phyloP scores from a whole-genome alignment of 1,140 invertebrate genomes.

The Drosophila miranda region DNA sequence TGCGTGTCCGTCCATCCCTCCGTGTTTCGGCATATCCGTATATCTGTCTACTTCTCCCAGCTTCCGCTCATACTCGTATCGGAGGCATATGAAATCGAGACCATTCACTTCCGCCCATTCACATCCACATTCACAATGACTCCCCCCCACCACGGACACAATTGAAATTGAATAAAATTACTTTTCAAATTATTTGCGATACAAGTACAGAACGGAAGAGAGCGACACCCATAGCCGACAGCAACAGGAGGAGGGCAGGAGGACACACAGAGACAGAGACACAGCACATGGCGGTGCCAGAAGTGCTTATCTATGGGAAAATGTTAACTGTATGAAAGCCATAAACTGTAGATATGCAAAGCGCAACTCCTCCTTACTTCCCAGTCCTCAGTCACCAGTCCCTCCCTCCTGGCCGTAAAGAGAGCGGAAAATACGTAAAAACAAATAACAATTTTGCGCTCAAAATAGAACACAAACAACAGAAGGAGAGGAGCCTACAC shows the following conservation, averaged over 20 bases:
- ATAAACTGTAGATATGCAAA: slow-evolving; percentile 78
- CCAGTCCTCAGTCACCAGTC: background rate
- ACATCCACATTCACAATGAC: background rate
- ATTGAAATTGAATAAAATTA: slow-evolving; percentile 75
- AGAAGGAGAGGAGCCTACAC: slow-evolving; percentile 24
- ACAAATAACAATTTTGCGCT: slow-evolving; percentile 75
- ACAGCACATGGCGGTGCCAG: slow-evolving; percentile 54
- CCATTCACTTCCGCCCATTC: slow-evolving; percentile 49
- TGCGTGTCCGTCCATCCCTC: slow-evolving; percentile 19
- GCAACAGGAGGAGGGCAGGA: background rate
- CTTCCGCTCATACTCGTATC: slow-evolving; percentile 50
- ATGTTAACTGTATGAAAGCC: slow-evolving; percentile 75
- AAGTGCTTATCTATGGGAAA: slow-evolving; percentile 74
- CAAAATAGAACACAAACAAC: slow-evolving; percentile 73
- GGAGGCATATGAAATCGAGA: slow-evolving; percentile 53
- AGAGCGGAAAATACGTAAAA: slow-evolving; percentile 52
- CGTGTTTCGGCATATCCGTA: slow-evolving; percentile 2
- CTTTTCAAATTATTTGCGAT: slow-evolving; percentile 74
- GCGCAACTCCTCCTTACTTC: slow-evolving; percentile 10
- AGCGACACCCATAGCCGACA: too few species aligned
- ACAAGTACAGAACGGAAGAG: slow-evolving; percentile 11
- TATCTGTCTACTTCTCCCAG: slow-evolving; percentile 28
- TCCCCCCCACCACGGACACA: slow-evolving; percentile 20
- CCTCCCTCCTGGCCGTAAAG: slow-evolving; percentile 1
- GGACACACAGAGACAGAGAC: slow-evolving; percentile 14